Conservation (phyloP, 1,140 invertebrate genomes). For the Charaxes varanes region DNA sequence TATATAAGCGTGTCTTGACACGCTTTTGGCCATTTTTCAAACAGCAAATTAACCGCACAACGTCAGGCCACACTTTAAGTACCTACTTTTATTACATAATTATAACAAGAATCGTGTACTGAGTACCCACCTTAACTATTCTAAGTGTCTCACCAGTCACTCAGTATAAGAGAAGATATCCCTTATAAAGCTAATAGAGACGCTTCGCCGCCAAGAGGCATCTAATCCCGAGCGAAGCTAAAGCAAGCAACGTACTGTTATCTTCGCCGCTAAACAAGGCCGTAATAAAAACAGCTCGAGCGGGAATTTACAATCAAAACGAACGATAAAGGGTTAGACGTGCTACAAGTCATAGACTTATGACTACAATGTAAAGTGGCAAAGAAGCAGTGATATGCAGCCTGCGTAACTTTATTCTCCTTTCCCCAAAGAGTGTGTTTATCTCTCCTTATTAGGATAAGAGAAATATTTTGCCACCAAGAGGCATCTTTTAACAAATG, state of each 20-base stretch:
- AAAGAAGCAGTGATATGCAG: not conserved
- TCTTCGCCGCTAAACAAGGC: conserved; percentile 27
- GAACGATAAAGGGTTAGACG: conserved; percentile 26
- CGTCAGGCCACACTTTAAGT: too few relatives aligned
- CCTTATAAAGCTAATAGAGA: conserved; percentile 10
- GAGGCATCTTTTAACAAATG: conserved; percentile 13
- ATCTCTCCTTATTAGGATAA: conserved; percentile 9
- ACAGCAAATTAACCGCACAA: too few relatives aligned
- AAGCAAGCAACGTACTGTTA: conserved; percentile 20
- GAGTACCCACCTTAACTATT: too few relatives aligned
- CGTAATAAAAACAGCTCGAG: conserved; percentile 31
- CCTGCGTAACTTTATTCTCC: too few relatives aligned
- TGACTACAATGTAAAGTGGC: not conserved
- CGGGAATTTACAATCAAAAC: conserved; percentile 49
- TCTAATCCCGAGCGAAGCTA: conserved; percentile 14
- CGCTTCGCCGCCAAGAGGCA: conserved; percentile 8
- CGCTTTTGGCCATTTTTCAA: too few relatives aligned
- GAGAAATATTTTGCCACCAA: conserved; percentile 8
- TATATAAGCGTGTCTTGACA: too few relatives aligned
- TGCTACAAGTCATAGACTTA: conserved; percentile 14
- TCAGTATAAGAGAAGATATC: too few relatives aligned
- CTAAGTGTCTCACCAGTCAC: too few relatives aligned
- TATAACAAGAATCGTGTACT: too few relatives aligned
- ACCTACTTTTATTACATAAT: too few relatives aligned
- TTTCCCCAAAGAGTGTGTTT: too few relatives aligned